Evolutionary conservation across 2,797 vertebrate species (phyloP), one percentile per base, ranked within the genome.

Genomic region (Chelon labrosus): DNA sequence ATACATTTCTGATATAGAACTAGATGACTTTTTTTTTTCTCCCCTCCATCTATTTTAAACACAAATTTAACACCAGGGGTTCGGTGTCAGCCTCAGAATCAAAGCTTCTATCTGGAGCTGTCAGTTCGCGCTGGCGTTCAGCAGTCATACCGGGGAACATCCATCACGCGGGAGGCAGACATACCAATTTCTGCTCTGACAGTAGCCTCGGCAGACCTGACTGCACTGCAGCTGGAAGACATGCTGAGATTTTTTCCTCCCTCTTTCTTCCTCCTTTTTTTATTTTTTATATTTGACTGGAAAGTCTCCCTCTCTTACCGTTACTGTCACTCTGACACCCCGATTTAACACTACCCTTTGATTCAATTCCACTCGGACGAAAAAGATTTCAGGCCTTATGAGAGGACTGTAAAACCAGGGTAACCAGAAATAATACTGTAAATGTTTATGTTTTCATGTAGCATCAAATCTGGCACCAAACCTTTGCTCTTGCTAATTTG

Each of bases 171-270:
- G n/a, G 46, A 82, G 75, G 73, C 71, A 82, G 77, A 80, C 62
- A 49, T 73, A 79, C 46, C 84, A 81, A 82, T 87, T 85, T 82
- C 81, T 88, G 56, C 63, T 68, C 62, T 84, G 85, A 90, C 85
- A 87, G 74, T 62, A 55, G 77, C 71, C 75, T 82, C 74, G 64
- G 39, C 73, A 85, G 74, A 80, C 69, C 55, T 73, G 74, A 77
- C 68, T 77, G 47, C 77, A 47, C 69, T 64, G 59, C 62, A 73
- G 81, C 49, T 70, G 41, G 41, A 63, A 75, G 71, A 76, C 71
- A 66, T 69, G 65, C 53, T 25, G 65, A 54, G 44, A 70, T 49
- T 57, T 31, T 13, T 60, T 27, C 25, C 20, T 27, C 35, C 20
- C 59, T 11, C 8, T 49, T 22, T 58, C 13, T 67, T 17, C 58